Conservation (phyloP, 2,797 vertebrate genomes). For the Microcaecilia unicolor region DNA sequence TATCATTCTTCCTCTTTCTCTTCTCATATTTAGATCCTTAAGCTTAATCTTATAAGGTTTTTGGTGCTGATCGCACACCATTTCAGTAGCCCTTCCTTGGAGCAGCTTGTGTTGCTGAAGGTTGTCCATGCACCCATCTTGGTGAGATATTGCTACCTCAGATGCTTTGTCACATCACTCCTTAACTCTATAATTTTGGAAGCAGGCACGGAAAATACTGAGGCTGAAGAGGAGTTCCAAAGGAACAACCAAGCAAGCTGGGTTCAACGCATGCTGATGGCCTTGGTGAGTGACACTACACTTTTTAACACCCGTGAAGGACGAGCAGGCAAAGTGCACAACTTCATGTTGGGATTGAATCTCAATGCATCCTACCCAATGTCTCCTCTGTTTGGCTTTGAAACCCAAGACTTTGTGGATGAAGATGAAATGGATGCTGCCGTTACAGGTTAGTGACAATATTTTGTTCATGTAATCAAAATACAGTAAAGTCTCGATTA, state of each 20-base stretch:
- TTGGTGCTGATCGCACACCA: too few species aligned
- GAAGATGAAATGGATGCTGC: slow-evolving; percentile 77
- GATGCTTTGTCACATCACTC: too few species aligned
- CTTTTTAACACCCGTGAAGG: slow-evolving; percentile 94
- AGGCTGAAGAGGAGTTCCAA: slow-evolving; percentile 57
- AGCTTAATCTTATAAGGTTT: too few species aligned
- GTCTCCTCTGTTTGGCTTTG: slow-evolving; percentile 55
- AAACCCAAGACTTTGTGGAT: slow-evolving; percentile 39
- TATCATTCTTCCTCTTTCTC: neutral
- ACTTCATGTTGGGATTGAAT: slow-evolving; percentile 96
- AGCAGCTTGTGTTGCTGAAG: too few species aligned
- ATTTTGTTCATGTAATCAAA: accelerated
- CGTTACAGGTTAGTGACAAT: slow-evolving; percentile 68
- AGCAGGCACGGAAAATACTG: slow-evolving; percentile 64
- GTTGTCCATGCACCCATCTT: too few species aligned
- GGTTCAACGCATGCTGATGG: slow-evolving; percentile 88
- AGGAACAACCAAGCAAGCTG: slow-evolving; percentile 78
- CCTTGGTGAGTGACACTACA: slow-evolving; percentile 75
- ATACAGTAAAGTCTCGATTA: too few species aligned
- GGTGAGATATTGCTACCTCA: too few species aligned
- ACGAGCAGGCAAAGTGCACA: slow-evolving; percentile 92
- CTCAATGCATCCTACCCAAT: slow-evolving; percentile 76
- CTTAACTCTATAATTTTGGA: neutral
- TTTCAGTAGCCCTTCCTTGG: too few species aligned
- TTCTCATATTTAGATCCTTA: too few species aligned